phyloP scores from a whole-genome alignment of 2,113 vertebrate genomes.

The Pseudorhombus dupliciocellatus region DNA sequence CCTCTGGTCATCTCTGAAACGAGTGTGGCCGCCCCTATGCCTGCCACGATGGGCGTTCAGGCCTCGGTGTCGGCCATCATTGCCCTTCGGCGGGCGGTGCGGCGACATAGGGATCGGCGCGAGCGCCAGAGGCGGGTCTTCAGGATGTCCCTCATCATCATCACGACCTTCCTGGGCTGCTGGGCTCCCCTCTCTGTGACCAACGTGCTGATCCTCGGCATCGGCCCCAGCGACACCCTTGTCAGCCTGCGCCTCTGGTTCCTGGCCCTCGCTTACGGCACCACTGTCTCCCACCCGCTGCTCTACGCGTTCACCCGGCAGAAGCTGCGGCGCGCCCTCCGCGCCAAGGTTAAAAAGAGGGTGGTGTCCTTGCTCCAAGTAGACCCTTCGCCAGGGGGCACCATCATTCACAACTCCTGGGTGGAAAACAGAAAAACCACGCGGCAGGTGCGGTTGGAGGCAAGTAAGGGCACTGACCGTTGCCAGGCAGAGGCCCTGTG shows the following conservation, averaged over 20 bases:
- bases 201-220: constrained; percentile 83
- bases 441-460: constrained; percentile 74
- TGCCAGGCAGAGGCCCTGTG: constrained; percentile 82
- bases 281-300: constrained; percentile 82
- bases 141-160: constrained; percentile 83
- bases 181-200: constrained; percentile 82
- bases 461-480: constrained; percentile 79
- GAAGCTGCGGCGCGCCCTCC: constrained; percentile 81
- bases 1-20: constrained; percentile 68
- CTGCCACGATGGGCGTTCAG: constrained; percentile 77
- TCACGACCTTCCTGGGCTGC: constrained; percentile 82
- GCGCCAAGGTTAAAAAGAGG: constrained; percentile 81
- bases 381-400: constrained; percentile 77
- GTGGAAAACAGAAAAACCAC: constrained; percentile 75
- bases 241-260: constrained; percentile 83
- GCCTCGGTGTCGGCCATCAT: constrained; percentile 84
- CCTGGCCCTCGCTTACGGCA: constrained; percentile 82
- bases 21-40: constrained; percentile 40
- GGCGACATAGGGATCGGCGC: constrained; percentile 79
- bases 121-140: constrained; percentile 82
- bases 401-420: constrained; percentile 82
- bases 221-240: constrained; percentile 79
- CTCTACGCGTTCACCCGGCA: constrained; percentile 84
- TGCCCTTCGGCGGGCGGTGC: constrained; percentile 81
- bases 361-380: constrained; percentile 84